Conservation (phyloP, 2,888 invertebrate species). For the Catocala nupta region DNA sequence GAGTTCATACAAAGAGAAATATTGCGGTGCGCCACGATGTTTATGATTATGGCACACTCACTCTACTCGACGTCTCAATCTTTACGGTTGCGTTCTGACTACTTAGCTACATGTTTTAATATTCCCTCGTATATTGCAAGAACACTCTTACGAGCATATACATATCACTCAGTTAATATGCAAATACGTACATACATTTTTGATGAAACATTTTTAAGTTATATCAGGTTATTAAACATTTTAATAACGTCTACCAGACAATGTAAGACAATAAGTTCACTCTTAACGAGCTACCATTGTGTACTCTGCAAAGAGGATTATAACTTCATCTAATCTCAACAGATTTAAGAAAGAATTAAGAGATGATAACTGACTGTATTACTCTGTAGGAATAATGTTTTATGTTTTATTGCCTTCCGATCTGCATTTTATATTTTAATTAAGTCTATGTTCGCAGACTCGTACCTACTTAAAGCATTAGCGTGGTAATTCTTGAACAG, state of each 20-base stretch:
- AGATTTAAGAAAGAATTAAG: slow-evolving; percentile 53
- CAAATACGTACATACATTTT: slow-evolving; percentile 27
- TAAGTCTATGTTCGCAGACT: background rate
- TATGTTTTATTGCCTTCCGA: slow-evolving; percentile 54
- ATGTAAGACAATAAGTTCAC: slow-evolving; percentile 54
- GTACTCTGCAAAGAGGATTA: slow-evolving; percentile 58
- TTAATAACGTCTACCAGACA: slow-evolving; percentile 30
- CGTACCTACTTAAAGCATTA: too few relatives aligned
- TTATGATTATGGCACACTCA: slow-evolving; percentile 82
- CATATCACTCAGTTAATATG: slow-evolving; percentile 28
- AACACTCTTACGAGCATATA: slow-evolving; percentile 33
- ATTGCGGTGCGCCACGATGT: slow-evolving; percentile 80
- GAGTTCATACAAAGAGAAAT: slow-evolving; percentile 83
- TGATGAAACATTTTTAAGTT: slow-evolving; percentile 19
- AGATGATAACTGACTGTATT: slow-evolving; percentile 63
- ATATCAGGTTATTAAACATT: slow-evolving; percentile 31
- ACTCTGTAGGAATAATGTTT: slow-evolving; percentile 58
- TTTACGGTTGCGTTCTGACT: slow-evolving; percentile 70
- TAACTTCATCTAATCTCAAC: slow-evolving; percentile 58
- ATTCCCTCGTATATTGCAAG: slow-evolving; percentile 49
- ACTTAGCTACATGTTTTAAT: slow-evolving; percentile 61
- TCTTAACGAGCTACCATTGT: slow-evolving; percentile 58
- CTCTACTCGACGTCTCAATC: slow-evolving; percentile 76
- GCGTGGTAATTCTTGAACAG: too few relatives aligned
- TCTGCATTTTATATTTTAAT: slow-evolving; percentile 51